These are phyloP conservation scores for Eurytoma californica DNA, from an alignment of 2,888 invertebrate genomes.

Conservation along the genomic window DNA sequence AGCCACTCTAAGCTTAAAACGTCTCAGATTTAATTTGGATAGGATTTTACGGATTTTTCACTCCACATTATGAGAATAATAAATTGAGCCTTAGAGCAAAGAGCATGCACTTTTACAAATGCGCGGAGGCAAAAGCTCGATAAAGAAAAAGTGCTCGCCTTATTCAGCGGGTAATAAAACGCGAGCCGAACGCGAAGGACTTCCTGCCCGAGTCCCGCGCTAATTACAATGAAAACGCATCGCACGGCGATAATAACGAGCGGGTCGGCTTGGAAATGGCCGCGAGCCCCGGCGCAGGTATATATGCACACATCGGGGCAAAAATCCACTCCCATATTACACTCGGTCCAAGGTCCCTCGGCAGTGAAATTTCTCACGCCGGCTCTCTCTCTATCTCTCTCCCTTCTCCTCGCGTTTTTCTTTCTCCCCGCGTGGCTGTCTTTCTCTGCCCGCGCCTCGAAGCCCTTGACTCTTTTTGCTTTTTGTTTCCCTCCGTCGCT, in stretches of 20 bases:
- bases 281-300: conserved; percentile 7
- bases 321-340: conserved; percentile 45
- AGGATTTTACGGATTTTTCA: no score
- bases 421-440: conserved; percentile 16
- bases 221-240: conserved; percentile 44
- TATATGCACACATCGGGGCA: conserved; percentile 1
- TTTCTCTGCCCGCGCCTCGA: not conserved
- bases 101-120: no score
- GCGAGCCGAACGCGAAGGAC: not conserved
- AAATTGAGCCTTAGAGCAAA: no score
- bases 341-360: conserved; percentile 45
- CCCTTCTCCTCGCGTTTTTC: conserved; percentile 38
- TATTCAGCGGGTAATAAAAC: no score
- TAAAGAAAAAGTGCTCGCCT: no score
- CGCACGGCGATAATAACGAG: conserved; percentile 46
- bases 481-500: conserved; percentile 2
- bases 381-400: conserved; percentile 18
- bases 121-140: no score
- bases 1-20: no score
- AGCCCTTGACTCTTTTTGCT: conserved; percentile 49
- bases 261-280: conserved; percentile 38
- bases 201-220: conserved; percentile 25
- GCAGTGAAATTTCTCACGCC: conserved; percentile 56
- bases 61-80: no score
- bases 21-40: no score